These are phyloP conservation scores for Porites lutea DNA, from an alignment of 64 coral and sea anemone species.

Conservation along the genomic window DNA sequence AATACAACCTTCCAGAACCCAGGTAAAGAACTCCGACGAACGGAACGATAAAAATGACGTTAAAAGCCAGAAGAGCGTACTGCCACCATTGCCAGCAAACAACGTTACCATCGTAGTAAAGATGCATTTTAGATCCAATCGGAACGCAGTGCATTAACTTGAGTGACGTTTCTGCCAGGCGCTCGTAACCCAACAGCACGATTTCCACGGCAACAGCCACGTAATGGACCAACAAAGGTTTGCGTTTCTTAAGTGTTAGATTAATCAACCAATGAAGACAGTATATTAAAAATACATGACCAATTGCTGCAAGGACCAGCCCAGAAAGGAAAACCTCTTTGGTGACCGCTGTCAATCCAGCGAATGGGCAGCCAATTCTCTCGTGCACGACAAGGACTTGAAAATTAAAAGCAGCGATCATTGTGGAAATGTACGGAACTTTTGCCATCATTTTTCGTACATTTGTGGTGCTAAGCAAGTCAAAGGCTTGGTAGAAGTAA, in stretches of 20 bases:
- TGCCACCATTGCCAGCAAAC: conserved; percentile 93
- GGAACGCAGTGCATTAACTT: conserved; percentile 60
- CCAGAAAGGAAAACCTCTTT: conserved; percentile 72
- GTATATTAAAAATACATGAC: conserved; percentile 19
- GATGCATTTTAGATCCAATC: conserved; percentile 17
- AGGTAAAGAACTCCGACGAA: conserved; percentile 67
- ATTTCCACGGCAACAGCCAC: conserved; percentile 69
- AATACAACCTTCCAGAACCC: conserved; percentile 26
- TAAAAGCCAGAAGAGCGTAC: conserved; percentile 51
- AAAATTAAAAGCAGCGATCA: conserved; percentile 67
- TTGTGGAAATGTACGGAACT: neutral
- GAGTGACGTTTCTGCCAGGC: conserved; percentile 58
- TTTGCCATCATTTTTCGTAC: conserved; percentile 8
- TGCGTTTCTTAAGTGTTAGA: neutral
- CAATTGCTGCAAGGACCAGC: conserved; percentile 46
- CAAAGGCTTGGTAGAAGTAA: conserved; percentile 78
- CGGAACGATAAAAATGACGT: conserved; percentile 57
- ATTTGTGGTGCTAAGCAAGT: conserved; percentile 31
- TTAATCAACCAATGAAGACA: neutral
- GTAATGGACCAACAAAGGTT: conserved; percentile 35
- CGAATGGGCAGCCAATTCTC: conserved; percentile 72
- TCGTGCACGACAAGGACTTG: conserved; percentile 42
- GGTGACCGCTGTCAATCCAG: conserved; percentile 75
- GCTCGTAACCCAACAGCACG: conserved; percentile 72
- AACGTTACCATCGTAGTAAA: conserved; percentile 69